A percentile compares a stretch with the other conserved stretches of the same genome.
phyloP scores from a whole-genome alignment of 1,140 invertebrate species.

The Teleopsis dalmanni region DNA sequence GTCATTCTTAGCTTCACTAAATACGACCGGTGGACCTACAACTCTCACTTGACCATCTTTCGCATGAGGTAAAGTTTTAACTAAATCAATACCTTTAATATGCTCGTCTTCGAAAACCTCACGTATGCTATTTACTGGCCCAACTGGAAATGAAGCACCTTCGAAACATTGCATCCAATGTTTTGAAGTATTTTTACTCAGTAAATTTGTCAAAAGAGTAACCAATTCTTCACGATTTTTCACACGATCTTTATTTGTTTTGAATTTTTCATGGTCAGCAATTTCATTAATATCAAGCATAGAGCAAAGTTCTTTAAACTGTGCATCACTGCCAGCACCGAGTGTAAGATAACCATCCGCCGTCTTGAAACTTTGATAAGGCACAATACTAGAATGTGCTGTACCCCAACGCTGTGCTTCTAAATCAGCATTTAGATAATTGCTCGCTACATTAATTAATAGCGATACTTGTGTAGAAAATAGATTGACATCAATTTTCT shows the following conservation, averaged over 20 bases:
- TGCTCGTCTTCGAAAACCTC: conserved; percentile 86
- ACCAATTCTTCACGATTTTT: conserved; percentile 66
- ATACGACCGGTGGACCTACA: conserved; percentile 79
- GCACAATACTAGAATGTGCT: conserved; percentile 89
- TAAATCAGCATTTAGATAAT: conserved; percentile 79
- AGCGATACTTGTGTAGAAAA: conserved; percentile 83
- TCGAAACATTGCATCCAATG: conserved; percentile 73
- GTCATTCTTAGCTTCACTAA: conserved; percentile 62
- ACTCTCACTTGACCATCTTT: conserved; percentile 65
- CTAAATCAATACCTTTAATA: conserved; percentile 64
- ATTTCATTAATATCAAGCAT: conserved; percentile 57
- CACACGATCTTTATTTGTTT: conserved; percentile 67
- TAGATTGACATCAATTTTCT: conserved; percentile 92
- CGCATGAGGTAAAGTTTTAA: conserved; percentile 69
- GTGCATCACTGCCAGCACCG: conserved; percentile 71
- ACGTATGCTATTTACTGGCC: conserved; percentile 78
- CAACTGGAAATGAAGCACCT: conserved; percentile 72
- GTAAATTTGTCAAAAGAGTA: conserved; percentile 53
- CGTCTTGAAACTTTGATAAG: conserved; percentile 82
- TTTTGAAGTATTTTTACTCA: conserved; percentile 60
- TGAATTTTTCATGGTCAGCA: conserved; percentile 56
- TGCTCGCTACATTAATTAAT: conserved; percentile 83
- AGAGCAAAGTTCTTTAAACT: conserved; percentile 66
- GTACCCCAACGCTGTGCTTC: conserved; percentile 79
- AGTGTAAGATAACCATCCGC: conserved; percentile 76